Evolutionary conservation across 92 coral and sea anemone species (phyloP).

Genomic region (Zoanthus solanderi): DNA sequence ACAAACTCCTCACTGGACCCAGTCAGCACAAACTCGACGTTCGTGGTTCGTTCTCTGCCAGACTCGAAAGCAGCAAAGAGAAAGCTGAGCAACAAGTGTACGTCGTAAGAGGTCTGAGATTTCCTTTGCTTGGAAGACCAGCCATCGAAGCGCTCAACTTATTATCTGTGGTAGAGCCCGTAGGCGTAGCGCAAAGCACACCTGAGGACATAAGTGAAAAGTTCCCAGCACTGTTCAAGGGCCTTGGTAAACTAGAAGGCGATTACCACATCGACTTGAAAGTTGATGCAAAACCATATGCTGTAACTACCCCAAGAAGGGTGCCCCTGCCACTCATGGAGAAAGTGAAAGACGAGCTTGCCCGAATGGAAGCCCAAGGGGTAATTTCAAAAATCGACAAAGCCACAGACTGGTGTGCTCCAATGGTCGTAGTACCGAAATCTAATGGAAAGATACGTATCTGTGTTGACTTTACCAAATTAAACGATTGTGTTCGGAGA

Average conservation of each 20-base stretch:
- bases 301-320: conserved; percentile 37
- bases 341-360: conserved; percentile 30
- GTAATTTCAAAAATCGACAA: conserved; percentile 14
- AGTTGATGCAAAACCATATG: conserved; percentile 43
- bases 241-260: conserved; percentile 56
- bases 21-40: conserved; percentile 26
- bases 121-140: conserved; percentile 37
- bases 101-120: conserved; percentile 49
- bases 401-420: conserved; percentile 25
- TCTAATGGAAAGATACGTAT: conserved; percentile 30
- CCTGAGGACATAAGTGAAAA: conserved; percentile 23
- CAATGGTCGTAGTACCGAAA: conserved; percentile 34
- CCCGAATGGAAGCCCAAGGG: conserved; percentile 20
- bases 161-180: conserved; percentile 26
- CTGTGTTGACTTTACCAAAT: conserved; percentile 29
- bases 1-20: conserved; percentile 36
- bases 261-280: conserved; percentile 39
- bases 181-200: conserved; percentile 19
- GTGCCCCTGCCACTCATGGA: conserved; percentile 43
- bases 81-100: conserved; percentile 49
- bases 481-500: conserved; percentile 36
- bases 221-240: conserved; percentile 53
- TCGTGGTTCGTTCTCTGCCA: conserved; percentile 48
- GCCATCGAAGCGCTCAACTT: not conserved
- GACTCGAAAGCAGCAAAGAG: conserved; percentile 37